These are phyloP conservation scores for Ibidorhyncha struthersii DNA, from an alignment of 2,113 vertebrate species.

Conservation along the genomic window DNA sequence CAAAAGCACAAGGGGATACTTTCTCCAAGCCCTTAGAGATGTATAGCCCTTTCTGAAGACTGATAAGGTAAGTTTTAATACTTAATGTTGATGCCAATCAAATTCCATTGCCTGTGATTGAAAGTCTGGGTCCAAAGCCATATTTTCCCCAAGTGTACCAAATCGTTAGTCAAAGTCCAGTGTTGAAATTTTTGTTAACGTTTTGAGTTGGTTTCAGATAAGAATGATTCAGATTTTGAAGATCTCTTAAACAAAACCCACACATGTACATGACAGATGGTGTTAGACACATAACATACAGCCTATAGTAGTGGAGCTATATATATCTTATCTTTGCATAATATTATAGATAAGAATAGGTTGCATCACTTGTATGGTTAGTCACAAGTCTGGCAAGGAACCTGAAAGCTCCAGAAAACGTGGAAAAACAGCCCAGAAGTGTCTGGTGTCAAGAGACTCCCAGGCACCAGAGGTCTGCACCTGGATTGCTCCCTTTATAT, in stretches of 20 bases:
- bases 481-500: not conserved
- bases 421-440: not conserved
- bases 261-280: not conserved
- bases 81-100: not conserved
- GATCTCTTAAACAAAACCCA: constrained; percentile 15
- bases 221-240: constrained; percentile 44
- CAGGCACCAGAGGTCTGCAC: not conserved
- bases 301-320: not conserved
- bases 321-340: not conserved
- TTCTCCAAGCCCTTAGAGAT: not conserved
- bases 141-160: not conserved
- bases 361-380: not conserved
- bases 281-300: not conserved
- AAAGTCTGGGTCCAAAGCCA: not conserved
- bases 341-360: constrained; percentile 12
- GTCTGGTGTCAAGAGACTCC: not conserved
- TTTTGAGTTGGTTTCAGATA: not conserved
- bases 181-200: not conserved
- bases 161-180: not conserved
- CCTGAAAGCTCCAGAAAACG: not conserved
- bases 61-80: not conserved
- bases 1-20: not conserved
- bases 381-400: constrained; percentile 13
- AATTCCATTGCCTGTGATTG: not conserved
- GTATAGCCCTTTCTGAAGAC: not conserved